A percentile compares a stretch with the other conserved stretches of the same genome.
Evolutionary conservation across 2,888 invertebrate species (phyloP).

Genomic region (Tenthredo amoena): DNA sequence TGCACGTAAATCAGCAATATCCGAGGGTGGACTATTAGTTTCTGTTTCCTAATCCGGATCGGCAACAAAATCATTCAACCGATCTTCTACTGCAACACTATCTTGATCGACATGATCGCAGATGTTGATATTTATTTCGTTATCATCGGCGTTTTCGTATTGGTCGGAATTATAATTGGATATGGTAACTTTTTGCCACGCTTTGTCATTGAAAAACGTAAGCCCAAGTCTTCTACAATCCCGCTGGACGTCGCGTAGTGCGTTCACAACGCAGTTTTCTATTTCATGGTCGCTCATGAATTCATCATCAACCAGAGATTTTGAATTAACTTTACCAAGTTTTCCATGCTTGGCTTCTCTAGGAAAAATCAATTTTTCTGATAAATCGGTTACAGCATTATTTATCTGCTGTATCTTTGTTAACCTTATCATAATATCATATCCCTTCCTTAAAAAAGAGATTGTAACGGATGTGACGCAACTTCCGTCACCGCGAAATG

Average conservation of each 20-base stretch:
- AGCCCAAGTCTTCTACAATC: constrained; percentile 24
- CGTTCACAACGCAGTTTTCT: constrained; percentile 15
- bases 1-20: neutral
- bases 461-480: too few species aligned
- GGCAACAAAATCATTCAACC: neutral
- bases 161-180: constrained; percentile 10
- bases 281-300: constrained; percentile 24
- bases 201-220: neutral
- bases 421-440: constrained; percentile 18
- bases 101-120: constrained; percentile 3
- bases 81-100: constrained; percentile 4
- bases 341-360: constrained; percentile 20
- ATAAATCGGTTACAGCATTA: constrained; percentile 17
- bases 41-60: constrained; percentile 20
- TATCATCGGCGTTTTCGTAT: constrained; percentile 8
- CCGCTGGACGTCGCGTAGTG: neutral
- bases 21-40: constrained; percentile 24
- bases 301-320: neutral
- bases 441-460: too few species aligned
- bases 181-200: constrained; percentile 13
- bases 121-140: constrained; percentile 19
- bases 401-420: constrained; percentile 28
- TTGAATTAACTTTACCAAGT: constrained; percentile 7
- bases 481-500: too few species aligned
- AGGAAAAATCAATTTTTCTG: constrained; percentile 20